These are phyloP conservation scores for Rugalucina vietnamica DNA, from an alignment of 2,888 invertebrate species.

Conservation along the genomic window DNA sequence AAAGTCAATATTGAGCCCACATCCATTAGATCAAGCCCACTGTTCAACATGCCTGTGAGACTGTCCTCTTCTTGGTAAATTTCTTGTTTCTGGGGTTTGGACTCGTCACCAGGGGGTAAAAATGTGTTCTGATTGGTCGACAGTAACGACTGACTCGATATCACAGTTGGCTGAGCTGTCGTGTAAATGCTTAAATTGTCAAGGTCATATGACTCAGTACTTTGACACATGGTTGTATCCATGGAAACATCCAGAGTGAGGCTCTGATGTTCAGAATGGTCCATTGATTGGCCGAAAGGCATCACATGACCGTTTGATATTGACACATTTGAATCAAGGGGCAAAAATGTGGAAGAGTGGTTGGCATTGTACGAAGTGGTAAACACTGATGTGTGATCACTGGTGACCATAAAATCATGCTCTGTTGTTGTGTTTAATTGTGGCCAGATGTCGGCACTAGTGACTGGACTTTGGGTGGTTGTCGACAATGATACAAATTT, in stretches of 20 bases:
- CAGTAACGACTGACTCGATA: not conserved
- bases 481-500: not conserved
- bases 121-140: not conserved
- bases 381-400: not conserved
- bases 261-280: not conserved
- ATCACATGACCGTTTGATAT: constrained; percentile 36
- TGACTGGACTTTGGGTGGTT: not conserved
- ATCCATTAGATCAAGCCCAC: constrained; percentile 60
- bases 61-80: constrained; percentile 45
- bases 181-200: constrained; percentile 5
- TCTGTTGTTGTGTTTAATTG: not conserved
- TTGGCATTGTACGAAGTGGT: not conserved
- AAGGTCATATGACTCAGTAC: not conserved
- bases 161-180: constrained; percentile 23
- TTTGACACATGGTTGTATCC: not conserved
- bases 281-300: not conserved
- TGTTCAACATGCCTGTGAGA: constrained; percentile 42
- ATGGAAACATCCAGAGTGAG: not conserved
- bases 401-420: not conserved
- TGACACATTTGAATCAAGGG: constrained; percentile 22
- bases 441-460: not conserved
- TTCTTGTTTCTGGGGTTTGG: not conserved
- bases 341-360: constrained; percentile 28
- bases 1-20: constrained; percentile 52
- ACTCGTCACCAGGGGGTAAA: not conserved